Evolutionary conservation across 2,113 vertebrate genomes (phyloP).

Genomic region (Lophochroa leadbeateri): DNA sequence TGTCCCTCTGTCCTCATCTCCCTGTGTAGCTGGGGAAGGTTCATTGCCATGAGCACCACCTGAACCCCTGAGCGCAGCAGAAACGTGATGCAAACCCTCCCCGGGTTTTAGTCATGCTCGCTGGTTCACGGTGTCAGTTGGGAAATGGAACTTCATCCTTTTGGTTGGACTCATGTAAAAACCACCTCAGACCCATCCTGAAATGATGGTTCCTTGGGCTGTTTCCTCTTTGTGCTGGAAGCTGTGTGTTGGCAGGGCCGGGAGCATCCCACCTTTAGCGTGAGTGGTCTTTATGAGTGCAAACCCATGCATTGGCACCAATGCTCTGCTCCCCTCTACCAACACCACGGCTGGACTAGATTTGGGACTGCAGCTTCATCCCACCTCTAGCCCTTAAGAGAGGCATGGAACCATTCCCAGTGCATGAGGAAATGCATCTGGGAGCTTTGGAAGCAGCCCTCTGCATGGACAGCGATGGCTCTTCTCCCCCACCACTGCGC

Average conservation of each 20-base stretch:
- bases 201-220: background rate
- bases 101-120: background rate
- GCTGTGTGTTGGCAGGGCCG: background rate
- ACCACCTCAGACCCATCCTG: background rate
- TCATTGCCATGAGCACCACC: background rate
- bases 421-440: background rate
- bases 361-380: rapidly evolving
- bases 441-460: background rate
- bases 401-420: rapidly evolving
- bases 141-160: background rate
- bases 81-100: background rate
- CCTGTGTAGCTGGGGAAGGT: background rate
- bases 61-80: background rate
- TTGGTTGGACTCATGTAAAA: background rate
- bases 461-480: background rate
- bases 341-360: background rate
- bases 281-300: background rate
- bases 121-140: background rate
- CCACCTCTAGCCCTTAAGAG: background rate
- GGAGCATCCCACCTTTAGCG: background rate
- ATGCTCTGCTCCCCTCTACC: rapidly evolving
- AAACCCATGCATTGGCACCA: rapidly evolving
- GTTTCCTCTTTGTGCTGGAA: background rate
- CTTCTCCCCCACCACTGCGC: background rate
- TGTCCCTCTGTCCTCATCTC: background rate